Evolutionary conservation across 1,140 invertebrate genomes (phyloP), one percentile per base, ranked within the genome.

Genomic region (Chymomyza costata): DNA sequence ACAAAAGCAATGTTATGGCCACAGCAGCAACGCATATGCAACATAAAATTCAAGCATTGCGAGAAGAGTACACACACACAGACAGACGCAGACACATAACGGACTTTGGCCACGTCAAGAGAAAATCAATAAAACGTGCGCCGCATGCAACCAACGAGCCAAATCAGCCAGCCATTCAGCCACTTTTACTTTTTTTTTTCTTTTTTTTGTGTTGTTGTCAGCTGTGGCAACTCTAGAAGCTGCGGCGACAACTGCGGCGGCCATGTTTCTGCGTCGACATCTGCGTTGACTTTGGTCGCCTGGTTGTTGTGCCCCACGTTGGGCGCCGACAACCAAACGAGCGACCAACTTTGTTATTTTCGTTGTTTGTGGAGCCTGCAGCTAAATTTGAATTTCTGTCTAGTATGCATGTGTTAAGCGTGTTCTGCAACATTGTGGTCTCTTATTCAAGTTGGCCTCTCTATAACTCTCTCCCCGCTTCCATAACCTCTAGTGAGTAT

Each of bases 41-140:
- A 38, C 35, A 38, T 17, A 6, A 16, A 5, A 38, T 7, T 2
- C 35, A 15, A 14, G 15, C 35, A 38, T 14, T 7, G 35, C 2
- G 3, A 17, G 13, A 15, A 14, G 15, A 38, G 6, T 34, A 34
- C 31, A 11, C 3, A 5, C 3, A 11, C 5, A 34, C n/a, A 11
- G 31, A 34, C n/a, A 34, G 64, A 78, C 73, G 73, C 73, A 76
- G 78, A 67, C 73, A 73, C 73, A n/a, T n/a, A 78, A 80, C 67
- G 66, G 73, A 58, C 67, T 5, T 3, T 11, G 56, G 21, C 43
- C 40, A 44, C 37, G 45, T 32, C 35, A 45, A 55, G 48, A 71
- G 73, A 80, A 80, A 80, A 80, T 80, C 73, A 80, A 80, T 80
- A 80, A 80, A 80, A 68, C 67, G 73, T 80, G 71, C 67, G 73